These are phyloP conservation scores for Drosophila infuscata DNA, from an alignment of 2,888 invertebrate species.

Conservation along the genomic window DNA sequence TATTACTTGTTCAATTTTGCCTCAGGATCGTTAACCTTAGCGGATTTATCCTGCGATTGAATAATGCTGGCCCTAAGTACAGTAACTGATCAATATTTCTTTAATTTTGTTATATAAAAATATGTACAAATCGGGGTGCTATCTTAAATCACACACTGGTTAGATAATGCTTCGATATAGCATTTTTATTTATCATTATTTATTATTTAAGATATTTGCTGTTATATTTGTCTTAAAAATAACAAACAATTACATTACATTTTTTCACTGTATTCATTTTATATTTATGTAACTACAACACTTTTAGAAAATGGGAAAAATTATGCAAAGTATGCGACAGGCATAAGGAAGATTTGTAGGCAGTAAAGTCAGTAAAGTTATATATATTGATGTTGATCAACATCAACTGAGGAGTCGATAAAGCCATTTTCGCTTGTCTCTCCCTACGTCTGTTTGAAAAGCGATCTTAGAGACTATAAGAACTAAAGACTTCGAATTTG, in stretches of 20 bases:
- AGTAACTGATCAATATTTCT: not conserved
- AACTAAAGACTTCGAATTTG: accelerated
- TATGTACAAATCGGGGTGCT: not conserved
- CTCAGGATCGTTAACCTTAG: not conserved
- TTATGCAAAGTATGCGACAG: too few species aligned
- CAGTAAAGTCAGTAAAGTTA: not conserved
- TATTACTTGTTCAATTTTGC: not conserved
- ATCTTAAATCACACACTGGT: not conserved
- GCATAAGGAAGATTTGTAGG: not conserved
- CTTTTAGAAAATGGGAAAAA: not conserved
- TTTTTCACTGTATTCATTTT: too few species aligned
- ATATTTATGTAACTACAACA: not conserved
- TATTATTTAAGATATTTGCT: too few species aligned
- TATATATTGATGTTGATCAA: not conserved
- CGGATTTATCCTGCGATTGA: not conserved
- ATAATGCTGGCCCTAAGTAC: not conserved
- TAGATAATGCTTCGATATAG: not conserved
- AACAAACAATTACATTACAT: too few species aligned
- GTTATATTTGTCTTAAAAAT: too few species aligned
- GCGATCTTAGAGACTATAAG: not conserved
- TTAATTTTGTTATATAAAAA: not conserved
- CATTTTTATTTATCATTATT: not conserved
- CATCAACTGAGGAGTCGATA: not conserved
- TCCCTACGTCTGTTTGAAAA: not conserved
- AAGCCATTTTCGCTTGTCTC: accelerated